These are phyloP conservation scores for Cheilosia impressa DNA, from an alignment of 2,888 invertebrate species.

Conservation along the genomic window DNA sequence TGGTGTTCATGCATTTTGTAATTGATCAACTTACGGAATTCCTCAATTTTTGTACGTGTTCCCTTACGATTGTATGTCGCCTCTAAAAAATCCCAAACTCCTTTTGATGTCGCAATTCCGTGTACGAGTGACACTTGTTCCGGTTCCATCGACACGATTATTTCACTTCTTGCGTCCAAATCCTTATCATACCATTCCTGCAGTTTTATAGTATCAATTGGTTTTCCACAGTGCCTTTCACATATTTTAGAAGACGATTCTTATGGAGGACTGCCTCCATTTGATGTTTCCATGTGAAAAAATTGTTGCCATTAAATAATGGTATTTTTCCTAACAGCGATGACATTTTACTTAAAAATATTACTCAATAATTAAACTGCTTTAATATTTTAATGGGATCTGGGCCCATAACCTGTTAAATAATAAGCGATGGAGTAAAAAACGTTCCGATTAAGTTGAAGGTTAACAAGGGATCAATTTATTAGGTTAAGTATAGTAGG, in stretches of 20 bases:
- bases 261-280: not conserved
- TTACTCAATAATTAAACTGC: too few species aligned
- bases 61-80: slow-evolving; percentile 57
- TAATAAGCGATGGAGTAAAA: too few species aligned
- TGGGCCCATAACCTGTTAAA: too few species aligned
- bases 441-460: too few species aligned
- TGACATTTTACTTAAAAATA: too few species aligned
- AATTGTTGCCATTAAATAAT: too few species aligned
- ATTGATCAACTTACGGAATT: slow-evolving; percentile 61
- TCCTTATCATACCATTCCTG: slow-evolving; percentile 30
- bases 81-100: slow-evolving; percentile 47
- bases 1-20: slow-evolving; percentile 36
- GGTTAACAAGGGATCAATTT: too few species aligned
- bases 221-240: not conserved
- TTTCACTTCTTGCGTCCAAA: too few species aligned
- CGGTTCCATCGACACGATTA: slow-evolving; percentile 2
- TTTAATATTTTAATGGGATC: too few species aligned
- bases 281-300: slow-evolving; percentile 13
- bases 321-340: too few species aligned
- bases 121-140: slow-evolving; percentile 44
- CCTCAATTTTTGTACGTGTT: slow-evolving; percentile 38
- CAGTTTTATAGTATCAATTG: not conserved
- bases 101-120: slow-evolving; percentile 42
- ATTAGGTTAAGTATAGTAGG: too few species aligned
- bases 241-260: too few species aligned